Percentiles rank a stretch among this genome's conserved stretches.
These are phyloP conservation scores for Araneus ventricosus DNA, from an alignment of 1,140 invertebrate genomes.

Conservation along the genomic window DNA sequence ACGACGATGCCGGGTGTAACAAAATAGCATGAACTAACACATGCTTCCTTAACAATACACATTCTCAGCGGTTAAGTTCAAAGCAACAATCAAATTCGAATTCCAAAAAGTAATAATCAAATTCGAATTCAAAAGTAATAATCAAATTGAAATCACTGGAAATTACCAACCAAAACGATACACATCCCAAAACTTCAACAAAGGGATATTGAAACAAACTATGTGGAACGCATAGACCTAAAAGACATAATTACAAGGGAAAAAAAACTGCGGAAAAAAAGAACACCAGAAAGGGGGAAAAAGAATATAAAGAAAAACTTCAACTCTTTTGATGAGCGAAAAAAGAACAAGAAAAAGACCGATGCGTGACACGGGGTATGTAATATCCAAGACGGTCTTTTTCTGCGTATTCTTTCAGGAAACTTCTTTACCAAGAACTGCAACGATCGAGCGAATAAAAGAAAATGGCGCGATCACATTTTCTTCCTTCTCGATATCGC, in stretches of 20 bases:
- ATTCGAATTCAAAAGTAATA: neutral
- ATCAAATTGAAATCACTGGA: neutral
- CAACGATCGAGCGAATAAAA: neutral
- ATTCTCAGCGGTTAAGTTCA: too few relatives aligned
- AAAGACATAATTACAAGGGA: neutral
- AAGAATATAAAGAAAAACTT: neutral
- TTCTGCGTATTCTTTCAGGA: neutral
- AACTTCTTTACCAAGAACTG: conserved; percentile 7
- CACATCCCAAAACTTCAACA: neutral
- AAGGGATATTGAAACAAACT: conserved; percentile 15
- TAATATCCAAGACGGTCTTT: neutral
- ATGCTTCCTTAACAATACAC: too few relatives aligned
- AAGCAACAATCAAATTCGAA: neutral
- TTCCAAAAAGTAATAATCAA: neutral
- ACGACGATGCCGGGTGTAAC: too few relatives aligned
- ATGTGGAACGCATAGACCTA: neutral
- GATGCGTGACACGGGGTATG: neutral
- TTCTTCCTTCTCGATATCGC: neutral
- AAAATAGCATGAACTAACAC: too few relatives aligned
- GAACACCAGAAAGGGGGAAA: neutral
- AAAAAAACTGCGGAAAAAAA: neutral
- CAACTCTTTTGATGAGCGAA: neutral
- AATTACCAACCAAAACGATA: neutral
- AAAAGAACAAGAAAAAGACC: neutral
- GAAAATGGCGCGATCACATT: neutral